These are phyloP conservation scores for Babylonia areolata DNA, from an alignment of 1,140 invertebrate genomes.

Conservation along the genomic window DNA sequence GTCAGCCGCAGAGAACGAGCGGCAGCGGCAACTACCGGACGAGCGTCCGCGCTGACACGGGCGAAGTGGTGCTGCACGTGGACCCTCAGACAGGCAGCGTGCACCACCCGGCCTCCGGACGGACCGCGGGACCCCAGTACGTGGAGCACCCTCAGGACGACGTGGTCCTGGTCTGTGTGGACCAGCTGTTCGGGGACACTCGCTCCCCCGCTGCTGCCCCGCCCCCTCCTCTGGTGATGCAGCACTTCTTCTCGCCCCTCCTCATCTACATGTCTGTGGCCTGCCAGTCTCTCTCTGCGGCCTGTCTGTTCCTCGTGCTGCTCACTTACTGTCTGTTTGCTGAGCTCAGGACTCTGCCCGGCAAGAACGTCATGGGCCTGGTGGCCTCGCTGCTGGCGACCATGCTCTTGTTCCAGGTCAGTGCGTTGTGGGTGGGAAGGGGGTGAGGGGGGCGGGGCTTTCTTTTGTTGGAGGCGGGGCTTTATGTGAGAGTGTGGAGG, in stretches of 20 bases:
- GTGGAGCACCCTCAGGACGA: not conserved
- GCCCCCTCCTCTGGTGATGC: not conserved
- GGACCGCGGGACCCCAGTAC: not conserved
- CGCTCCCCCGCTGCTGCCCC: not conserved
- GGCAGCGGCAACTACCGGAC: no score
- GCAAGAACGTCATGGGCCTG: slow-evolving; percentile 18
- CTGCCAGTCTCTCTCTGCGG: not conserved
- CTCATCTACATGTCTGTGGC: not conserved
- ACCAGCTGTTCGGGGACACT: not conserved
- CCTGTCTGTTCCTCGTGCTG: slow-evolving; percentile 14
- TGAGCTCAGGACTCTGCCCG: slow-evolving; percentile 1
- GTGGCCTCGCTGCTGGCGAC: not conserved
- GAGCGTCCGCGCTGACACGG: not conserved
- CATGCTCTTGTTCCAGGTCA: not conserved
- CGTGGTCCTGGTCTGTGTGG: not conserved
- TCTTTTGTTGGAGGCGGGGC: no score
- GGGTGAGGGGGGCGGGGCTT: no score
- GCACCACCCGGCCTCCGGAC: not conserved
- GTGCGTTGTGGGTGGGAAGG: no score
- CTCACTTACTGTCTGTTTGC: slow-evolving; percentile 15
- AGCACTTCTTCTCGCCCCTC: not conserved
- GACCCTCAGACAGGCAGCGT: not conserved
- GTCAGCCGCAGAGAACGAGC: not conserved
- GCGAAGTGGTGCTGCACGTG: not conserved
- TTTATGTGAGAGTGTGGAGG: no score